Conservation (phyloP, 2,888 invertebrate genomes). For the Pristionchus exspectatus region DNA sequence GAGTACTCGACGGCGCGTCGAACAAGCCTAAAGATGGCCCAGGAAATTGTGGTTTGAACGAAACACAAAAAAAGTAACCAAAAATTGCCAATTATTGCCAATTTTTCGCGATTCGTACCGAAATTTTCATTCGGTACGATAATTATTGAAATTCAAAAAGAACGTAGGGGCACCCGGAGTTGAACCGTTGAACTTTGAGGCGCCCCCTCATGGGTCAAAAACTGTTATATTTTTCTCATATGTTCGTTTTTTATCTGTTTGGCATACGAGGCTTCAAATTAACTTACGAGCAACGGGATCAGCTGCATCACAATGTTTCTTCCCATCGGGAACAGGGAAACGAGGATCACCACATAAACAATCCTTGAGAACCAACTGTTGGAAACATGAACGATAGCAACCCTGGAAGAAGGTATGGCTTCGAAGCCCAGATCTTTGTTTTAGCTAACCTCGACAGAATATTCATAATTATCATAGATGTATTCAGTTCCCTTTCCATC, state of each 20-base stretch:
- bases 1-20: too few species aligned
- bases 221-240: too few species aligned
- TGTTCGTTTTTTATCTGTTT: constrained; percentile 43
- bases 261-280: background rate
- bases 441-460: constrained; percentile 72
- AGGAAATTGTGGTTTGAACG: too few species aligned
- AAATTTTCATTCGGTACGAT: background rate
- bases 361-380: constrained; percentile 71
- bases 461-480: constrained; percentile 73
- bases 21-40: too few species aligned
- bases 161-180: constrained; percentile 63
- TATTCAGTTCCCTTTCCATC: constrained; percentile 70
- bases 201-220: too few species aligned
- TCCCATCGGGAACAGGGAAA: constrained; percentile 71
- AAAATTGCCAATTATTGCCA: too few species aligned
- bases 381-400: constrained; percentile 77
- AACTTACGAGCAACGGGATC: constrained; percentile 53
- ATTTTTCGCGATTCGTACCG: too few species aligned
- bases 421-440: background rate
- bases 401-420: constrained; percentile 63
- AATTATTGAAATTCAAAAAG: constrained; percentile 11
- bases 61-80: too few species aligned
- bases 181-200: constrained; percentile 71
- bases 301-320: constrained; percentile 68
- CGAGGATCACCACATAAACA: constrained; percentile 77